Percentiles rank a stretch among this genome's conserved stretches.
Evolutionary conservation across 2,113 vertebrate species (phyloP).

Genomic region (Xiphophorus couchianus): DNA sequence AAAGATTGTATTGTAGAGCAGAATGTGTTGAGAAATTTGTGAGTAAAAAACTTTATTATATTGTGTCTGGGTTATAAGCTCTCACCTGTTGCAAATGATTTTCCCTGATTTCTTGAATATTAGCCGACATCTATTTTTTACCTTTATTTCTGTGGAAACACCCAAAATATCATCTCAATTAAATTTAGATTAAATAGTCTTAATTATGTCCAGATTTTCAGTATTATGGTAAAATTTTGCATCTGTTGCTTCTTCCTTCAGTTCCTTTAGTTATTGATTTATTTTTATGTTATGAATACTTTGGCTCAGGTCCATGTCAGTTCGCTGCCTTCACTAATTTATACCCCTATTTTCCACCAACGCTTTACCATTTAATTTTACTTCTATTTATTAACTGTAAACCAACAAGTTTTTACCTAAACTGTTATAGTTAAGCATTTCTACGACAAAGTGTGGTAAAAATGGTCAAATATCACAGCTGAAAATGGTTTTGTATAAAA

Average conservation of each 20-base stretch:
- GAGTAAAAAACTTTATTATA: too few species aligned
- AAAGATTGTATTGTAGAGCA: not conserved
- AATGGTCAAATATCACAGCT: not conserved
- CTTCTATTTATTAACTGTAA: not conserved
- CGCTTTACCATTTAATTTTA: not conserved
- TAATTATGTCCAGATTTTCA: too few species aligned
- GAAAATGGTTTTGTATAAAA: not conserved
- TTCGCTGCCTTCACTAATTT: not conserved
- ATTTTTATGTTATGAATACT: not conserved
- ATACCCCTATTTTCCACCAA: not conserved
- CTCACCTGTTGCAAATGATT: too few species aligned
- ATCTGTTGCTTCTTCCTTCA: not conserved
- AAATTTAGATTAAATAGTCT: too few species aligned
- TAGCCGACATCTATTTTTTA: too few species aligned
- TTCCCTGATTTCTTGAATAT: too few species aligned
- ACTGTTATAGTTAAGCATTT: not conserved
- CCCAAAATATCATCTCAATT: too few species aligned
- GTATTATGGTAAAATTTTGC: too few species aligned
- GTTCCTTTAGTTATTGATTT: not conserved
- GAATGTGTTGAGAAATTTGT: too few species aligned
- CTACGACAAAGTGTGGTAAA: not conserved
- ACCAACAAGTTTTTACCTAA: not conserved
- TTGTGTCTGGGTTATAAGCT: too few species aligned
- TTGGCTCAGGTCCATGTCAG: not conserved
- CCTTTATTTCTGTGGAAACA: too few species aligned